Base-by-base conservation (phyloP, 2,113 vertebrate species). In the Malurus melanocephalus region DNA sequence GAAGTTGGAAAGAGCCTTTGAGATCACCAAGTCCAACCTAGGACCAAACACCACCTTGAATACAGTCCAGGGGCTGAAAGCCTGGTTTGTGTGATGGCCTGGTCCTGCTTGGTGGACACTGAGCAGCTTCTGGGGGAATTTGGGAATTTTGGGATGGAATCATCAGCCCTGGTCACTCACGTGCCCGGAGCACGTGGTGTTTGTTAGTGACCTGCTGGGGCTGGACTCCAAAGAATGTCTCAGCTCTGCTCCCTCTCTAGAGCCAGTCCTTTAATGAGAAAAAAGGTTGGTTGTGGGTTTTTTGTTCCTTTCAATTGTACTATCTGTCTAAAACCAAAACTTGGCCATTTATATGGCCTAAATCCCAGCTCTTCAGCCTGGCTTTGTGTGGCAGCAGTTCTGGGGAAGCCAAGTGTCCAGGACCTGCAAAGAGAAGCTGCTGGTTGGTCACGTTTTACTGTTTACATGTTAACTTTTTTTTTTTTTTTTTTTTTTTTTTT, bases 11-110 rank as follows among this genome's bases (percentile, higher is more conserved):
- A 48, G 22, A 11, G 22, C 46, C 46, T 48, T 48, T 22, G 21
- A 48, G 46, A 22, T 22, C 21, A 46, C 12, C 19, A 48, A 48
- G 46, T 22, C 46, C 46, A 46, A 46, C 46, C 46, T 46, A 46
- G 21, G 21, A 48, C 46, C 46, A 3, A 46, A 22, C 21, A 48
- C 46, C 46, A 22, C 46, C 46, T 48, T 48, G 23, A 48, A 48
- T 48, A 1, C 16, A 16, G 0, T 3, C n/a, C n/a, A 6, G 18
- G 2, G 2, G 33, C 5, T 35, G 22, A 22, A 49, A 68, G 17
- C 10, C 21, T 79, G 14, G 15, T 60, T 8, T 45, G 21, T 48
- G 19, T 45, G n/a, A 4, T 53, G 51, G 0, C 3, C 14, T 49
- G 30, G 11, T 35, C 1, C 18, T 43, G 51, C 24, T 40, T 27